Evolutionary conservation across 2,888 invertebrate species (phyloP).

Genomic region (Melolontha melolontha): DNA sequence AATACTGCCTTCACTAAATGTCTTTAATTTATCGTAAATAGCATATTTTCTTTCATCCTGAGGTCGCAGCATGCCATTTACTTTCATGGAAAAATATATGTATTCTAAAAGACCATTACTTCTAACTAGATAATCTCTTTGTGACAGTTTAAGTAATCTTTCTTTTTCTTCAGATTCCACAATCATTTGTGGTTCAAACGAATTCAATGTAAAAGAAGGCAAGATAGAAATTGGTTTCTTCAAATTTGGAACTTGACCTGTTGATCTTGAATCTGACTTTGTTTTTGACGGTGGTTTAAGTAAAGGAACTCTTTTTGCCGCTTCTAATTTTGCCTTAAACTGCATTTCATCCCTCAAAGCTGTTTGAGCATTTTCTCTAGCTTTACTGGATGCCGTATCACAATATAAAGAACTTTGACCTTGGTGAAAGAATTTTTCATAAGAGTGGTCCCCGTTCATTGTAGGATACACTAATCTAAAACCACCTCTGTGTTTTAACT

Average conservation of each 20-base stretch:
- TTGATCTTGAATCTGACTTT: conserved; percentile 47
- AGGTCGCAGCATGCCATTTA: conserved; percentile 74
- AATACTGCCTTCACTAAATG: conserved; percentile 52
- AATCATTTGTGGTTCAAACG: conserved; percentile 76
- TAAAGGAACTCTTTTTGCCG: conserved; percentile 67
- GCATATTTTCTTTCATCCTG: conserved; percentile 77
- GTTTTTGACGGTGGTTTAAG: conserved; percentile 48
- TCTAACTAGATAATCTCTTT: conserved; percentile 77
- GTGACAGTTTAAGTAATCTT: conserved; percentile 73
- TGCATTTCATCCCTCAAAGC: conserved; percentile 77
- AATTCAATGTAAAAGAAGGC: conserved; percentile 58
- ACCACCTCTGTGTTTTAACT: conserved; percentile 73
- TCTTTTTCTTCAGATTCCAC: conserved; percentile 80
- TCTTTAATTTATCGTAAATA: conserved; percentile 67
- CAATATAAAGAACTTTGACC: conserved; percentile 80
- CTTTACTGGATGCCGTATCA: conserved; percentile 81
- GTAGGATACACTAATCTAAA: conserved; percentile 80
- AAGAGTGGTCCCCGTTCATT: conserved; percentile 69
- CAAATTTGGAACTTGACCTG: conserved; percentile 32
- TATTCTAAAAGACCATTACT: conserved; percentile 78
- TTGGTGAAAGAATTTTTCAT: conserved; percentile 80
- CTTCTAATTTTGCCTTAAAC: conserved; percentile 72
- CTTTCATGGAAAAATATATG: conserved; percentile 76
- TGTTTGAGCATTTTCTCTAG: conserved; percentile 80
- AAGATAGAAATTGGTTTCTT: conserved; percentile 43